These are phyloP conservation scores for Nipponacmea schrenckii DNA, from an alignment of 2,888 invertebrate genomes.

Conservation along the genomic window DNA sequence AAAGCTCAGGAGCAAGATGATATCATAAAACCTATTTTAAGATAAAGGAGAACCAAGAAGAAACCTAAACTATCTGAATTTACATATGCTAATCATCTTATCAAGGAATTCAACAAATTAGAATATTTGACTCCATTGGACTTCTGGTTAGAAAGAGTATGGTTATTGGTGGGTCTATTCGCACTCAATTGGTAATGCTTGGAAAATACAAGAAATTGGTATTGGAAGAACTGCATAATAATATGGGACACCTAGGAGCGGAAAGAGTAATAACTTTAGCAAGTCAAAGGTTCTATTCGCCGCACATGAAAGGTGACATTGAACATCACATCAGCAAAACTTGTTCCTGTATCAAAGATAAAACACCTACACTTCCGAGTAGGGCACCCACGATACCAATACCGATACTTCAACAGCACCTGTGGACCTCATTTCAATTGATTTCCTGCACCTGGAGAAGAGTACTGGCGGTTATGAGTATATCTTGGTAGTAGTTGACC, in stretches of 20 bases:
- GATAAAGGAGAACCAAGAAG: background rate
- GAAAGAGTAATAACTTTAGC: conserved; percentile 11
- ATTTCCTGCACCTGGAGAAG: conserved; percentile 31
- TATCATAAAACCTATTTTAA: background rate
- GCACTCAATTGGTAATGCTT: conserved; percentile 12
- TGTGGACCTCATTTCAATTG: conserved; percentile 29
- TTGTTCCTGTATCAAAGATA: conserved; percentile 22
- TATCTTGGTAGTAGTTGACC: conserved; percentile 16
- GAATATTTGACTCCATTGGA: too few relatives aligned
- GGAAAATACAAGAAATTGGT: background rate
- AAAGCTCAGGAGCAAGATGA: too few relatives aligned
- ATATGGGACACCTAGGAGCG: conserved; percentile 23
- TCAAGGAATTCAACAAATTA: background rate
- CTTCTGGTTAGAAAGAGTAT: too few relatives aligned
- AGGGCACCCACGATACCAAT: conserved; percentile 26
- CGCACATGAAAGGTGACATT: conserved; percentile 17
- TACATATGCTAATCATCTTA: background rate
- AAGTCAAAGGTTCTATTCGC: conserved; percentile 17
- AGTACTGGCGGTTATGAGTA: conserved; percentile 20
- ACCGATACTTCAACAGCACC: conserved; percentile 24
- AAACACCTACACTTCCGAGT: conserved; percentile 6
- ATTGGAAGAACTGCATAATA: conserved; percentile 19
- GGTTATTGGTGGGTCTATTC: background rate
- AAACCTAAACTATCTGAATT: background rate
- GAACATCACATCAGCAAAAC: conserved; percentile 16